These are phyloP conservation scores for Clanis bilineata DNA, from an alignment of 2,888 invertebrate species.

Conservation along the genomic window DNA sequence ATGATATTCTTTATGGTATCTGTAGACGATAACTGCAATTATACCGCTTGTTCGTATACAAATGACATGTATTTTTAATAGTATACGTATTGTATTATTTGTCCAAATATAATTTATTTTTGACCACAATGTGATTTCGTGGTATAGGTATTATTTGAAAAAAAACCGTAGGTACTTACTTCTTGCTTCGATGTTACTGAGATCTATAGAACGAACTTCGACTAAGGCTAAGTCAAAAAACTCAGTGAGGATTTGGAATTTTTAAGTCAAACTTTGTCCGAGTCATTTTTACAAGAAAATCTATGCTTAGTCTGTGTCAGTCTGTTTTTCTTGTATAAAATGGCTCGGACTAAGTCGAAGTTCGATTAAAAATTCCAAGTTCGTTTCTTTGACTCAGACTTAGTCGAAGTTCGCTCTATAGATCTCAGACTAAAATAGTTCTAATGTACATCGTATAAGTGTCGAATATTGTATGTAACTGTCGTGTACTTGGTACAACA, in stretches of 20 bases:
- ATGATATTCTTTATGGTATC: background rate
- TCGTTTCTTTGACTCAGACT: no score
- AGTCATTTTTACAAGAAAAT: no score
- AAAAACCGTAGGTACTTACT: slow-evolving; percentile 5
- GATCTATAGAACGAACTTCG: no score
- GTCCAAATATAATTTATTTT: slow-evolving; percentile 10
- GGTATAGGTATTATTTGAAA: background rate
- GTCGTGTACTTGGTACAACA: slow-evolving; percentile 25
- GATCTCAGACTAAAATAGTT: no score
- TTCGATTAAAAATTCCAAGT: no score
- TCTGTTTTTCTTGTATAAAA: no score
- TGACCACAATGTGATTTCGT: background rate
- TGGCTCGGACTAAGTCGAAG: no score
- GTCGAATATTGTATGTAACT: background rate
- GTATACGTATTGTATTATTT: slow-evolving; percentile 4
- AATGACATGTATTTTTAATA: slow-evolving; percentile 6
- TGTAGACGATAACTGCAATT: background rate
- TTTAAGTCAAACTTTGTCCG: no score
- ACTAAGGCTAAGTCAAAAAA: no score
- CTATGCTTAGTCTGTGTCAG: no score
- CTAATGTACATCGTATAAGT: slow-evolving; percentile 2
- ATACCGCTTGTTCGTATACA: background rate
- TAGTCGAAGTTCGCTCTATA: no score
- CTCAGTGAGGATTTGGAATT: no score
- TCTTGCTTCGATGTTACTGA: slow-evolving; percentile 8